These are phyloP conservation scores for Meloidogyne hapla DNA, from an alignment of 1,140 invertebrate species.

Conservation along the genomic window DNA sequence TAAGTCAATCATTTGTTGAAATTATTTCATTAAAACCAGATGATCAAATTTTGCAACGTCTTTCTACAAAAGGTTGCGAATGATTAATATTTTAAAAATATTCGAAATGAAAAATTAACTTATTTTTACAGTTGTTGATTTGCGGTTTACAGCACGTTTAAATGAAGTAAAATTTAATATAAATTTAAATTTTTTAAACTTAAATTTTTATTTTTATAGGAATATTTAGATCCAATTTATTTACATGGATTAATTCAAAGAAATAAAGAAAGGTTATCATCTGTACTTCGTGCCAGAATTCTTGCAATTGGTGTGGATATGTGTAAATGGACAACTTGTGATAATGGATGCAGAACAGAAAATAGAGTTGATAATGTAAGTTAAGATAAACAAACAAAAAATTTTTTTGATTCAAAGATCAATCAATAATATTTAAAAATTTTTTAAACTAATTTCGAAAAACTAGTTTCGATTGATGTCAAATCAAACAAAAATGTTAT, in stretches of 20 bases:
- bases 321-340: constrained; percentile 62
- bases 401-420: no score
- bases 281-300: constrained; percentile 45
- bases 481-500: no score
- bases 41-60: constrained; percentile 25
- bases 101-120: no score
- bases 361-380: constrained; percentile 55
- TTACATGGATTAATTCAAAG: constrained; percentile 53
- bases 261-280: constrained; percentile 47
- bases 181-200: constrained; percentile 44
- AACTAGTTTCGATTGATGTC: no score
- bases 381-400: no score
- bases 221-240: constrained; percentile 34
- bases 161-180: neutral
- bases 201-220: constrained; percentile 43
- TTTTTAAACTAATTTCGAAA: no score
- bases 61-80: constrained; percentile 7
- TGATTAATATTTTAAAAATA: no score
- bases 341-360: constrained; percentile 59
- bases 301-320: constrained; percentile 61
- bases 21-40: constrained; percentile 55
- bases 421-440: no score
- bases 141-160: neutral
- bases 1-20: constrained; percentile 33
- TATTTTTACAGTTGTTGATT: constrained; percentile 14